Percentiles rank a stretch among this genome's conserved stretches.
These are phyloP conservation scores for Enteromius treurensis DNA, from an alignment of 2,797 vertebrate genomes.

Conservation along the genomic window DNA sequence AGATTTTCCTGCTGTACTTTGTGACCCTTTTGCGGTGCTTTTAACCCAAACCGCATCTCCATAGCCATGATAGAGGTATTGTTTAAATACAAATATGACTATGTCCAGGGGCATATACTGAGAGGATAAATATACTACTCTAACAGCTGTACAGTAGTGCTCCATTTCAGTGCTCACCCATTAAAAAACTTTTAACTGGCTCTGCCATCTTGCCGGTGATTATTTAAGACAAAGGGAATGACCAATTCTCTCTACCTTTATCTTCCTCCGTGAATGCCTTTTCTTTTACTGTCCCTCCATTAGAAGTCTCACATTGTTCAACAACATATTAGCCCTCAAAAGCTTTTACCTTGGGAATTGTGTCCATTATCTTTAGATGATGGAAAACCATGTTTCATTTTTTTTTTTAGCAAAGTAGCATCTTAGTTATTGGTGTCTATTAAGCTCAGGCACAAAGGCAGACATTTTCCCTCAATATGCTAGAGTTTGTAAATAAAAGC, in stretches of 20 bases:
- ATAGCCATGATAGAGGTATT: slow-evolving; percentile 77
- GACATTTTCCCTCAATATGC: slow-evolving; percentile 50
- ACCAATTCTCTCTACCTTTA: slow-evolving; percentile 73
- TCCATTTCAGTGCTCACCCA: slow-evolving; percentile 64
- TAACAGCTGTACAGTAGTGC: slow-evolving; percentile 61
- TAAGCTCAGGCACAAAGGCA: slow-evolving; percentile 60
- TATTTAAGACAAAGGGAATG: slow-evolving; percentile 76
- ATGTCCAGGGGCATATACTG: slow-evolving; percentile 59
- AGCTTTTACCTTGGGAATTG: slow-evolving; percentile 82
- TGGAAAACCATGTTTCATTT: slow-evolving; percentile 77
- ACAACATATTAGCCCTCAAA: slow-evolving; percentile 74
- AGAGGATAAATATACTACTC: slow-evolving; percentile 60
- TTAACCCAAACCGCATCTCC: slow-evolving; percentile 84
- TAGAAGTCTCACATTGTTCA: slow-evolving; percentile 74
- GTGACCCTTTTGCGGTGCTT: slow-evolving; percentile 84
- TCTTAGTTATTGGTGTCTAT: slow-evolving; percentile 63
- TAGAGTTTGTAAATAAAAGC: slow-evolving; percentile 32
- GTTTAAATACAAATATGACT: slow-evolving; percentile 65
- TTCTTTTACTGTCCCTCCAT: slow-evolving; percentile 70
- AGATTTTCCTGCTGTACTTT: slow-evolving; percentile 82
- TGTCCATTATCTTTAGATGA: slow-evolving; percentile 77
- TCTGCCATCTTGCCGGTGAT: slow-evolving; percentile 56
- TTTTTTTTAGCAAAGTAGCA: slow-evolving; percentile 68
- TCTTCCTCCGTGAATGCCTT: slow-evolving; percentile 70
- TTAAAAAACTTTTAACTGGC: slow-evolving; percentile 57